phyloP scores from a whole-genome alignment of 2,113 vertebrate species.

The Ciconia maguari region DNA sequence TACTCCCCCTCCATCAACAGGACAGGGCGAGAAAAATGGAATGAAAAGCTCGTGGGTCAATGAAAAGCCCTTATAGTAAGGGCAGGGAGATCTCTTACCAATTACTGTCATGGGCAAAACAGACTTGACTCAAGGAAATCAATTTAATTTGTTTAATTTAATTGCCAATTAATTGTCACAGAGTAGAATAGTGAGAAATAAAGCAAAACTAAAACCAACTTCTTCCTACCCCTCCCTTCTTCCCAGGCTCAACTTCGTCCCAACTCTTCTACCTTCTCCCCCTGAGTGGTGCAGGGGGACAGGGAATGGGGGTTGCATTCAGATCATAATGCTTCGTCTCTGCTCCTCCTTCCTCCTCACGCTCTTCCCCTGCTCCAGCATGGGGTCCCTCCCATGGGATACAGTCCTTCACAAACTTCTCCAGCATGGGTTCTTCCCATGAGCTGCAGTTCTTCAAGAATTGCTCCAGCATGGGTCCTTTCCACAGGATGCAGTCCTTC shows the following conservation, averaged over 20 bases:
- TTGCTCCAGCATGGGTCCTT: neutral
- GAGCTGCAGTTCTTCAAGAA: neutral
- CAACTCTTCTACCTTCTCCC: neutral
- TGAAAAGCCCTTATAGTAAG: neutral
- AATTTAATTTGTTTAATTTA: neutral
- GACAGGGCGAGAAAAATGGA: neutral
- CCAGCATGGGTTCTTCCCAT: neutral
- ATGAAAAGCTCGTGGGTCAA: neutral
- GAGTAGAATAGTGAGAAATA: neutral
- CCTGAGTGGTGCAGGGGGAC: accelerated
- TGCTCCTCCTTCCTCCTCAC: neutral
- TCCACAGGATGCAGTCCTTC: neutral
- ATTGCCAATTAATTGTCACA: neutral
- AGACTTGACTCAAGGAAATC: neutral
- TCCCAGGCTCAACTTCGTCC: neutral
- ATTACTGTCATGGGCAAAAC: neutral
- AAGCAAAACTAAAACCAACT: neutral
- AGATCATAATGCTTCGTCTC: neutral
- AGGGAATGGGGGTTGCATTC: neutral
- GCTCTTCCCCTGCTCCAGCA: neutral
- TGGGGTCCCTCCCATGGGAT: neutral
- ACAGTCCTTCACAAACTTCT: neutral
- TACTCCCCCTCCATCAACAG: neutral
- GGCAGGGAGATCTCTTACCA: neutral
- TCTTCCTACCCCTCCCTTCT: neutral